Evolutionary conservation across 2,113 vertebrate species (phyloP), one percentile per base, ranked within the genome.

Genomic region (Gavia stellata): DNA sequence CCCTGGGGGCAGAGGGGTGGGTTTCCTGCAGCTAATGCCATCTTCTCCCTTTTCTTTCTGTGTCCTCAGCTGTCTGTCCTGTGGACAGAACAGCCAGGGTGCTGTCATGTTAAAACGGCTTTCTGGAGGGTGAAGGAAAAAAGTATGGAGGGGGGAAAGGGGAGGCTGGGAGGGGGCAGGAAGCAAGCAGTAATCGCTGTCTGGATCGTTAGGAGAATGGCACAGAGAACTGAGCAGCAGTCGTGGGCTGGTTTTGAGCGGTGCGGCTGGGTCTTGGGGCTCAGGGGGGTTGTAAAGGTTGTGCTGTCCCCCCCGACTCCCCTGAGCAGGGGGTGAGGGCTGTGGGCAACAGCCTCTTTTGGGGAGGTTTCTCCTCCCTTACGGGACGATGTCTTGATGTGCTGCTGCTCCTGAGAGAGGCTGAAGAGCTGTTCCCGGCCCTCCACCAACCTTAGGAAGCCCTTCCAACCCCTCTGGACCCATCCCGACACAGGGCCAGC

Each of bases 111-210:
- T 4, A 3, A 38, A 38, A 26, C 9, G 36, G 21, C 15, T 58
- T 50, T 68, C 38, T 61, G 19, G 34, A 38, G 42, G 42, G 3
- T 9, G 73, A 53, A 58, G 67, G 63, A 3, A 7, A 20, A 81
- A n/a, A n/a, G 15, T 3, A 2, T 0, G 0, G 70, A 36, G 1
- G 5, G 38, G 34, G 17, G 7, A 14, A 18, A 28, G 47, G 62
- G 62, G 33, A 67, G 58, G 21, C 45, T 68, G 73, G 62, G 40
- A 70, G 45, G 19, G n/a, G 24, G 44, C 42, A 19, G 52, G 71
- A 20, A 14, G 16, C 0, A 1, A 38, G 50, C 4, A 13, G 13
- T 7, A 1, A 3, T 38, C 0, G 1, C 31, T 49, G 40, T 2
- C 11, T 9, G 59, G 12, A 2, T 28, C 0, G 0, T 13, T 4